phyloP scores from a whole-genome alignment of 2,888 invertebrate species.

The Drosophila multiciliata region DNA sequence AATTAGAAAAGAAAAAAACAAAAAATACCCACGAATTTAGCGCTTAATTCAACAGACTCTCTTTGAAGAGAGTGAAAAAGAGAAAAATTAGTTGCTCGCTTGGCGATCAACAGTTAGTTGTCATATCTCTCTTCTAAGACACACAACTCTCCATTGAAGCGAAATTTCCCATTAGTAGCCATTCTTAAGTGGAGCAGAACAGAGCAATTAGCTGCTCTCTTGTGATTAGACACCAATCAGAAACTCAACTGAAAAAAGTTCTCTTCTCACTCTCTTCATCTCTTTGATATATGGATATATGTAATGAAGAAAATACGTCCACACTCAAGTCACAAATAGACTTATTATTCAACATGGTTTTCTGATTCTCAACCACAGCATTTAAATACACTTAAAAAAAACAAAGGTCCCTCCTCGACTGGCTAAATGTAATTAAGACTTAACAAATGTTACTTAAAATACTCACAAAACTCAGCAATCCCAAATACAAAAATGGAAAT shows the following conservation, averaged over 20 bases:
- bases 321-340: constrained; percentile 28
- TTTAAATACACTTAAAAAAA: constrained; percentile 26
- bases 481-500: constrained; percentile 25
- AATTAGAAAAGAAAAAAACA: constrained; percentile 59
- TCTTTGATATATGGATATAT: constrained; percentile 4
- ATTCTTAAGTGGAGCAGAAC: background rate
- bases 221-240: background rate
- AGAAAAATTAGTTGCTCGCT: background rate
- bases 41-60: background rate
- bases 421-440: constrained; percentile 60
- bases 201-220: constrained; percentile 1
- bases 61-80: background rate
- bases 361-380: constrained; percentile 31
- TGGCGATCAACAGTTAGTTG: constrained; percentile 3
- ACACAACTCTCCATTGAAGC: background rate
- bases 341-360: constrained; percentile 37
- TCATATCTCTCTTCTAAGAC: background rate
- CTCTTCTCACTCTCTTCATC: background rate
- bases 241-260: background rate
- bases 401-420: constrained; percentile 33
- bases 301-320: constrained; percentile 45
- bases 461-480: constrained; percentile 55
- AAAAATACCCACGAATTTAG: constrained; percentile 49
- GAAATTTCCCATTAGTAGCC: background rate
- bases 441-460: constrained; percentile 71